A percentile compares a stretch with the other conserved stretches of the same genome.
These are phyloP conservation scores for Heliconius himera DNA, from an alignment of 1,140 invertebrate species.

Conservation along the genomic window DNA sequence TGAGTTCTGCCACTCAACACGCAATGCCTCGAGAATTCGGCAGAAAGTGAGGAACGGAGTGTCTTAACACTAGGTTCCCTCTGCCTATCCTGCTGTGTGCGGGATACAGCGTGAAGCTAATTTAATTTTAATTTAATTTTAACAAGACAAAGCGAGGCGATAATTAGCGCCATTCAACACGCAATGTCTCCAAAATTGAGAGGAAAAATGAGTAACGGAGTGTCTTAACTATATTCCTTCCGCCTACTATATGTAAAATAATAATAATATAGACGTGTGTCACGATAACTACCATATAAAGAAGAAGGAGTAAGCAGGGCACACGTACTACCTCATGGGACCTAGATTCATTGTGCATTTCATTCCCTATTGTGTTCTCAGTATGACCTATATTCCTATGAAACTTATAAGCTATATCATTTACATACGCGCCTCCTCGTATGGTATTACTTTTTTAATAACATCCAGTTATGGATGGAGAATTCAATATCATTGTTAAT, in stretches of 20 bases:
- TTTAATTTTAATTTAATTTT: too few relatives aligned
- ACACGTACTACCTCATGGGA: slow-evolving; percentile 17
- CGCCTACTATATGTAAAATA: neutral
- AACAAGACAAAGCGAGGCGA: too few relatives aligned
- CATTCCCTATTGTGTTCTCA: slow-evolving; percentile 57
- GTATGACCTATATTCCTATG: slow-evolving; percentile 57
- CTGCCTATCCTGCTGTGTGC: too few relatives aligned
- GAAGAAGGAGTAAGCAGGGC: slow-evolving; percentile 23
- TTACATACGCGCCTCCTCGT: slow-evolving; percentile 36
- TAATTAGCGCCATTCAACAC: too few relatives aligned
- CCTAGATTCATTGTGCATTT: slow-evolving; percentile 42
- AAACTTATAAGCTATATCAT: slow-evolving; percentile 37
- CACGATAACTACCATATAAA: neutral
- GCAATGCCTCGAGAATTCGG: too few relatives aligned
- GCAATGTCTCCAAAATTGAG: too few relatives aligned
- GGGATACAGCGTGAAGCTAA: too few relatives aligned
- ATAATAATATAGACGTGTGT: neutral
- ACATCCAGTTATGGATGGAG: neutral
- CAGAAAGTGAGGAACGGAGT: too few relatives aligned
- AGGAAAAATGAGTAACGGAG: neutral
- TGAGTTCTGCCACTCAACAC: too few relatives aligned
- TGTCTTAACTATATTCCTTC: neutral
- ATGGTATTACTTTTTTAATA: slow-evolving; percentile 34
- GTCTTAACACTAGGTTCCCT: too few relatives aligned
- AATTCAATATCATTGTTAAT: neutral